Evolutionary conservation across 2,888 invertebrate species (phyloP).

Genomic region (Dysmachus trigonus): DNA sequence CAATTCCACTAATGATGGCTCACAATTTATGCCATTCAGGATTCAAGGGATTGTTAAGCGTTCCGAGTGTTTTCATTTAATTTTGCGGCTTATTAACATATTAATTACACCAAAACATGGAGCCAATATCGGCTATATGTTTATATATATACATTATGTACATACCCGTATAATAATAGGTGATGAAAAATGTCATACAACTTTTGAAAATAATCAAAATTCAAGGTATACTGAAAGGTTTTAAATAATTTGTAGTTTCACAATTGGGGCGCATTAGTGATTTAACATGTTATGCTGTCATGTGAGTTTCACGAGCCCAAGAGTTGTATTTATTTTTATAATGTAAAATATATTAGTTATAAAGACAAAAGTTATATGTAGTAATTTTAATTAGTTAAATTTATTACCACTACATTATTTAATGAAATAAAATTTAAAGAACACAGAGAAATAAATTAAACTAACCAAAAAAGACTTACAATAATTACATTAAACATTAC

Average conservation of each 20-base stretch:
- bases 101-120: background rate
- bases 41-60: slow-evolving; percentile 1
- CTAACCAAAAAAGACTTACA: too few species aligned
- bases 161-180: background rate
- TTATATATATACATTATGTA: background rate
- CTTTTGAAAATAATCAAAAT: background rate
- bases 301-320: too few species aligned
- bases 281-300: background rate
- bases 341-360: too few species aligned
- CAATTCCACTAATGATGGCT: slow-evolving; percentile 20
- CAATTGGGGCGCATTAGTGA: background rate
- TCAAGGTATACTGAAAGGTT: background rate
- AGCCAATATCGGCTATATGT: background rate
- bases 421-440: too few species aligned
- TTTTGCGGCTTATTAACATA: slow-evolving; percentile 3
- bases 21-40: background rate
- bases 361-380: too few species aligned
- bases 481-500: too few species aligned
- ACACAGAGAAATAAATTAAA: too few species aligned
- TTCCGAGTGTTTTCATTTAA: background rate
- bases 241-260: background rate
- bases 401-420: too few species aligned
- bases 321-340: too few species aligned
- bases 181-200: background rate
- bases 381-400: too few species aligned